Percentiles rank a stretch among this genome's conserved stretches.
Conservation (phyloP, 2,888 invertebrate genomes). For the Anagyrus pseudococci region DNA sequence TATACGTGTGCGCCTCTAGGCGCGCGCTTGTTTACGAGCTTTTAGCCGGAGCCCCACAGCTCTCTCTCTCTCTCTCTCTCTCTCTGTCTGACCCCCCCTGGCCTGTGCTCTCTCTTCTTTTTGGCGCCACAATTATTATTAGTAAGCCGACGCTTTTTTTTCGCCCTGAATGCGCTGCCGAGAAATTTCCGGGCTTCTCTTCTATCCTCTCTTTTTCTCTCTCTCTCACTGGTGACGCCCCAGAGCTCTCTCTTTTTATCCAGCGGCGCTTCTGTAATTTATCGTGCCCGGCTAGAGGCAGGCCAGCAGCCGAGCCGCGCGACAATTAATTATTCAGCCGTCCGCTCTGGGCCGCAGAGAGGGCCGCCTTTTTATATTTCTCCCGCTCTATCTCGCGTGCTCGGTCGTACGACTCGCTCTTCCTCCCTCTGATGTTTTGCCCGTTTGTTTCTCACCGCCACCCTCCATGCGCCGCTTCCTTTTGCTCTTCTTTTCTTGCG, state of each 20-base stretch:
- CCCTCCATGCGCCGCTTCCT: no score
- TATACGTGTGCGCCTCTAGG: no score
- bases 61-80: no score
- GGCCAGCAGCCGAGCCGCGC: slow-evolving; percentile 7
- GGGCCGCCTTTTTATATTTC: background rate
- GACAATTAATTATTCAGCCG: slow-evolving; percentile 39
- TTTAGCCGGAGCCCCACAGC: no score
- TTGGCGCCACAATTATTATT: slow-evolving; percentile 29
- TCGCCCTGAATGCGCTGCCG: background rate
- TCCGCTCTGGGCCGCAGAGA: slow-evolving; percentile 29
- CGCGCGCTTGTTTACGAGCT: no score
- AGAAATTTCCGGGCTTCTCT: background rate
- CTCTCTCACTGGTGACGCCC: no score
- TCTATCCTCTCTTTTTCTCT: no score
- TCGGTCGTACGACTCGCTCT: background rate
- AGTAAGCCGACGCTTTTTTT: slow-evolving; percentile 13
- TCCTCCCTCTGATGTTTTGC: background rate
- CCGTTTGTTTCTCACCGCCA: background rate
- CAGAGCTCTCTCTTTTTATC: slow-evolving; percentile 33
- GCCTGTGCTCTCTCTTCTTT: no score
- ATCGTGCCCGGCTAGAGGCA: slow-evolving; percentile 16
- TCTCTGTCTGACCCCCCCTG: background rate
- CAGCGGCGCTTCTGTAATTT: slow-evolving; percentile 37
- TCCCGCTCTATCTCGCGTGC: background rate
- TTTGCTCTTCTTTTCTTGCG: no score